A percentile compares a stretch with the other conserved stretches of the same genome.
phyloP scores from a whole-genome alignment of 1,140 invertebrate species.

The Bombus affinis region DNA sequence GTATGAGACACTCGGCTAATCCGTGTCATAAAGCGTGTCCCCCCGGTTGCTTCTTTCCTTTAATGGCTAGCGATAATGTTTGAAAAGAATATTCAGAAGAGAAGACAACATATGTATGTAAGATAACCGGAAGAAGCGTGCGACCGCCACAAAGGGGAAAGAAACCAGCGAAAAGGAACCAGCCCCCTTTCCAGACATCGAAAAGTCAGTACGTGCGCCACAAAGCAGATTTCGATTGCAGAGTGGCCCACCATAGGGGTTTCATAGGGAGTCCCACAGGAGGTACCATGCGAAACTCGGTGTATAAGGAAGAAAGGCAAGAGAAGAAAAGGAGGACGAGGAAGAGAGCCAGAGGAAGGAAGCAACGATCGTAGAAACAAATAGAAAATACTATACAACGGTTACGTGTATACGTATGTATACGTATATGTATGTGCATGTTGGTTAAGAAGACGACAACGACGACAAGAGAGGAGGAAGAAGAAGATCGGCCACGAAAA shows the following conservation, averaged over 20 bases:
- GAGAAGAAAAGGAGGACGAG: background rate
- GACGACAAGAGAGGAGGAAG: conserved; percentile 29
- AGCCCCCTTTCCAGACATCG: conserved; percentile 22
- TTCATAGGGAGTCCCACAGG: background rate
- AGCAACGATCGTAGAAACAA: conserved; percentile 57
- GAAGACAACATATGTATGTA: background rate
- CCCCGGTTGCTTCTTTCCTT: background rate
- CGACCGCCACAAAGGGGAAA: background rate
- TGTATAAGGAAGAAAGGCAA: background rate
- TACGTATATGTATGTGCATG: conserved; percentile 8
- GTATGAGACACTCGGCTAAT: background rate
- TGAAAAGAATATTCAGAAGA: background rate
- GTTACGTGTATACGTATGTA: conserved; percentile 6
- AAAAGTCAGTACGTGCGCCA: conserved; percentile 26
- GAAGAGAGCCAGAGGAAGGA: conserved; percentile 29
- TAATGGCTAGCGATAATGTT: background rate
- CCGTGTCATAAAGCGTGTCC: background rate
- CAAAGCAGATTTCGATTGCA: conserved; percentile 44
- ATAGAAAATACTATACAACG: conserved; percentile 52
- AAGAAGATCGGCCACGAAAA: conserved; percentile 47
- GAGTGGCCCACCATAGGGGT: conserved; percentile 21
- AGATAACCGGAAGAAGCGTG: background rate
- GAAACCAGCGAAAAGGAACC: background rate
- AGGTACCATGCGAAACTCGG: background rate
- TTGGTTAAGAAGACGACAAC: conserved; percentile 12